Evolutionary conservation across 1,140 invertebrate genomes (phyloP).

Genomic region (Papilio polyxenes): DNA sequence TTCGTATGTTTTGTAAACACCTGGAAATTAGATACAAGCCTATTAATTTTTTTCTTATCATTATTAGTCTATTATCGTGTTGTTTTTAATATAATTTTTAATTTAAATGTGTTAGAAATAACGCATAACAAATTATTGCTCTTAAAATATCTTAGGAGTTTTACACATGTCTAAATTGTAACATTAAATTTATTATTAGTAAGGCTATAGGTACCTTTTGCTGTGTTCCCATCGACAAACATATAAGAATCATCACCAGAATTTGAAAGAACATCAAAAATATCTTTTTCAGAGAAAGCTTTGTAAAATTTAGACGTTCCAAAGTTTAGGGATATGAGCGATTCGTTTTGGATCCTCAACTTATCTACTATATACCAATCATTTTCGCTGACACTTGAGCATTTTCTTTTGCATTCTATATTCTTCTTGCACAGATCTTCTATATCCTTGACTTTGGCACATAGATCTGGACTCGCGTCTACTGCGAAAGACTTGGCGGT

Average conservation of each 20-base stretch:
- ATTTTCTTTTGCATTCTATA: constrained; percentile 58
- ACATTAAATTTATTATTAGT: constrained; percentile 7
- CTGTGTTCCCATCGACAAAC: constrained; percentile 82
- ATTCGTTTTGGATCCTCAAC: constrained; percentile 19
- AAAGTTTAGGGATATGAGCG: constrained; percentile 53
- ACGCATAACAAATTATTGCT: no score
- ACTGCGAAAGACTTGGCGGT: constrained; percentile 88
- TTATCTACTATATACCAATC: constrained; percentile 63
- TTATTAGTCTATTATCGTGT: no score
- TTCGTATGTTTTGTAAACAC: constrained; percentile 63
- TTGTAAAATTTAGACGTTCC: constrained; percentile 60
- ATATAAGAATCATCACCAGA: constrained; percentile 72
- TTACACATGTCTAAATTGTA: no score
- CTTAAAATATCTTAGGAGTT: no score
- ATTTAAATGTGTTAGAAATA: no score
- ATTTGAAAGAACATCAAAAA: constrained; percentile 59
- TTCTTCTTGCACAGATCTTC: constrained; percentile 77
- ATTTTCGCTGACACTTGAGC: constrained; percentile 53
- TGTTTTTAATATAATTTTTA: no score
- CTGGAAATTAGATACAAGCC: constrained; percentile 48
- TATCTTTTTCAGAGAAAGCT: constrained; percentile 58
- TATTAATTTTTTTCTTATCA: no score
- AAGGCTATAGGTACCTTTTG: constrained; percentile 82
- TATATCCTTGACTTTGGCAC: constrained; percentile 82
- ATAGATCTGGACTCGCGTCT: constrained; percentile 80